Base-by-base conservation (phyloP, 2,888 invertebrate genomes). In the Parnassius orleans region DNA sequence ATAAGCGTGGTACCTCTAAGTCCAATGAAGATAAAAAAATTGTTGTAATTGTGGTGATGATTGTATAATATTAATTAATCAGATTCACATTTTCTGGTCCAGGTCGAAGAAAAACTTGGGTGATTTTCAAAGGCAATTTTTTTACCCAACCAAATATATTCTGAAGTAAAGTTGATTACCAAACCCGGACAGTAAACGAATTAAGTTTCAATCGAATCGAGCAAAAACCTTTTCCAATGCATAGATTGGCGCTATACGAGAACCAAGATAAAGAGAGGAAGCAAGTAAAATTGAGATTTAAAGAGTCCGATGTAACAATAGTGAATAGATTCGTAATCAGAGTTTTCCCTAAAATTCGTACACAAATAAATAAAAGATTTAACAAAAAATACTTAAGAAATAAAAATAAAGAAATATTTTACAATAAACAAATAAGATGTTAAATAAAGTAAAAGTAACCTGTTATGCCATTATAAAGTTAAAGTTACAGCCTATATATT, bases 171-270 rank as follows among this genome's bases (percentile, higher is more conserved):
- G 50, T 50, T 19, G 52, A 46, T 14, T 46, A 44, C 46, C 33
- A 51, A 46, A 52, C 43, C 24, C 46, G 24, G 55, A 46, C 61
- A 15, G 47, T 61, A 61, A 61, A 61, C 57, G 53, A 57, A 61
- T 61, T 57, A 57, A 48, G 57, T 53, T 42, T 14, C 53, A 57
- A 61, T 53, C 46, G 47, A 57, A 48, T 57, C 47, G 42, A 42
- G 47, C 53, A 53, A 57, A 55, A 61, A 61, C 43, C 47, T 57
- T 57, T 48, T 48, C 43, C 57, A 14, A 5, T 56, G 53, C 57
- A 57, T 47, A 61, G 47, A 61, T 61, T 53, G 57, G 47, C 57
- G 52, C 48, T 57, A 61, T 52, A 56, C 56, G 56, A 56, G 46
- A 52, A 57, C 57, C 53, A 57, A 61, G 61, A 56, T 54, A 24